A percentile compares a stretch with the other conserved stretches of the same genome.
phyloP scores from a whole-genome alignment of 2,797 vertebrate species.

The Champsocephalus gunnari region DNA sequence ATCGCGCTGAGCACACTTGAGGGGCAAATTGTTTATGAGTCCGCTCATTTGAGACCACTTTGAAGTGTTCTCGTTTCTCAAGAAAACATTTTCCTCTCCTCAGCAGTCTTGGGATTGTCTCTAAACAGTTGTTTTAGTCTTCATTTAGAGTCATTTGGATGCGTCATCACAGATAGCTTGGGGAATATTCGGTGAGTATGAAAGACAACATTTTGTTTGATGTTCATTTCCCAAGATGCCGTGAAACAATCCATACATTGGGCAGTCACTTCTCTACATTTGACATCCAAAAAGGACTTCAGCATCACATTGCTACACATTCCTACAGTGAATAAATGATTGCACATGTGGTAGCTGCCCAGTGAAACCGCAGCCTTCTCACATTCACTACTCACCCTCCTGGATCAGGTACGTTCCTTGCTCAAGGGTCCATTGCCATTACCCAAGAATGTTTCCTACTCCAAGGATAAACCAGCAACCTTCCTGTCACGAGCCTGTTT shows the following conservation, averaged over 20 bases:
- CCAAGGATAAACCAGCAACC: conserved; percentile 42
- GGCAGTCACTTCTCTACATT: conserved; percentile 11
- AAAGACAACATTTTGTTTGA: conserved; percentile 44
- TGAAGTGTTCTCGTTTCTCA: conserved; percentile 80
- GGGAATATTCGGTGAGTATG: conserved; percentile 41
- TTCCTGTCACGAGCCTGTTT: conserved; percentile 49
- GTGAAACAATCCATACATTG: background rate
- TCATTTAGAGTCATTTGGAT: conserved; percentile 68
- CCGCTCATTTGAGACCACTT: conserved; percentile 81
- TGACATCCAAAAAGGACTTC: conserved; percentile 12
- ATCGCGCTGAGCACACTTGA: conserved; percentile 76
- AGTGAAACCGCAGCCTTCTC: conserved; percentile 21
- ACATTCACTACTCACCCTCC: conserved; percentile 4
- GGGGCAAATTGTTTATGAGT: conserved; percentile 79
- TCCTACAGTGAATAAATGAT: conserved; percentile 27
- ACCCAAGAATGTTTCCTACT: conserved; percentile 34
- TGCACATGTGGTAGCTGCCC: conserved; percentile 32
- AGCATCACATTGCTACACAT: conserved; percentile 22
- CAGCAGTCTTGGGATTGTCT: conserved; percentile 67
- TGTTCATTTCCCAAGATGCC: conserved; percentile 44
- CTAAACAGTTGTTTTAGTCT: conserved; percentile 75
- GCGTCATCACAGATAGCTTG: conserved; percentile 53
- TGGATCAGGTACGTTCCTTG: conserved; percentile 40
- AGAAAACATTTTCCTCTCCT: conserved; percentile 52
- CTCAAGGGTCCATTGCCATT: conserved; percentile 44